These are phyloP conservation scores for Hyles vespertilio DNA, from an alignment of 1,140 invertebrate genomes.

Conservation along the genomic window DNA sequence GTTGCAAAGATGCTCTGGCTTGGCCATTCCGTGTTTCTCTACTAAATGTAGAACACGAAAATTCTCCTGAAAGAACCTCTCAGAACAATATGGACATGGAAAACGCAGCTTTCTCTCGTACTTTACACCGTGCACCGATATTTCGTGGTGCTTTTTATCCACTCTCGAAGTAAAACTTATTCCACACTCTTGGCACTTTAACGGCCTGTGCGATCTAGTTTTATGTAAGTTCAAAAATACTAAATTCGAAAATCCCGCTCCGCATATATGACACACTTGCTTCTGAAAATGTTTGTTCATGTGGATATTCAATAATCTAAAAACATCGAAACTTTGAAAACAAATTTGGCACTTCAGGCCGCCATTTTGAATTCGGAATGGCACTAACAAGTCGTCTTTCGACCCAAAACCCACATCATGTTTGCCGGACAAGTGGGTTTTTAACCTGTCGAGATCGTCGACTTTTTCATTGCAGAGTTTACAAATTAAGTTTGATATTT, in stretches of 20 bases:
- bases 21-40: slow-evolving; percentile 48
- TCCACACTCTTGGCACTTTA: slow-evolving; percentile 38
- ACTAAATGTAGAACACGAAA: slow-evolving; percentile 48
- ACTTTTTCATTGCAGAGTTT: slow-evolving; percentile 38
- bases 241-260: slow-evolving; percentile 49
- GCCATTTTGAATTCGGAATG: slow-evolving; percentile 45
- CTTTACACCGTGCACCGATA: slow-evolving; percentile 34
- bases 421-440: slow-evolving; percentile 32
- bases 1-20: slow-evolving; percentile 46
- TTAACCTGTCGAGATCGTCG: slow-evolving; percentile 28
- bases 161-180: slow-evolving; percentile 30
- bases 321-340: slow-evolving; percentile 35
- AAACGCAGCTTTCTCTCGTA: slow-evolving; percentile 47
- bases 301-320: slow-evolving; percentile 55
- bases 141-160: slow-evolving; percentile 50
- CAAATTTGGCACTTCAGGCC: slow-evolving; percentile 55
- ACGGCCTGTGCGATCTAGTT: slow-evolving; percentile 38
- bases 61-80: slow-evolving; percentile 57
- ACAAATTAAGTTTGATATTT: slow-evolving; percentile 43
- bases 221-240: slow-evolving; percentile 58
- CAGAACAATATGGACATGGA: slow-evolving; percentile 50
- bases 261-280: slow-evolving; percentile 58
- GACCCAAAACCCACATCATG: slow-evolving; percentile 37
- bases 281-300: slow-evolving; percentile 61
- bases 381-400: slow-evolving; percentile 44